Conservation (phyloP, 2,113 vertebrate genomes). For the Mus spicilegus region DNA sequence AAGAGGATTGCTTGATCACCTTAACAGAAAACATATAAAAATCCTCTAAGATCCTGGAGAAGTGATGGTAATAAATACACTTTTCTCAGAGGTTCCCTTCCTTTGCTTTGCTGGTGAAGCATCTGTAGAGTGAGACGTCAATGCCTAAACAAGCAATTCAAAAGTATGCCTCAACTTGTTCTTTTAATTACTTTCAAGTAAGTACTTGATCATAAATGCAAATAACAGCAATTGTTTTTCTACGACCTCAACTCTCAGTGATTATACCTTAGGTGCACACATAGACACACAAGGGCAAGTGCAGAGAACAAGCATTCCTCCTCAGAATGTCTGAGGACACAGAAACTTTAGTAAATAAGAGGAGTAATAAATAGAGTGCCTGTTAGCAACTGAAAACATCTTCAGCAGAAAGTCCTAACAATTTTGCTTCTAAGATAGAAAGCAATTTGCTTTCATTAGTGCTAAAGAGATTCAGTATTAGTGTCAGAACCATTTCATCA, state of each 20-base stretch:
- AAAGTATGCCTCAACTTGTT: not conserved
- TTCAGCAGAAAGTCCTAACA: conserved; percentile 33
- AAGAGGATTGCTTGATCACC: not conserved
- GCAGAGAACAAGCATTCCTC: not conserved
- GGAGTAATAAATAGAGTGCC: not conserved
- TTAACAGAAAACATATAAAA: not conserved
- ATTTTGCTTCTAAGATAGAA: conserved; percentile 21
- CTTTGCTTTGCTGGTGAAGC: not conserved
- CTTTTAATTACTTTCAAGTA: conserved; percentile 26
- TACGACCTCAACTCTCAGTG: not conserved
- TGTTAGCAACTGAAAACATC: conserved; percentile 24
- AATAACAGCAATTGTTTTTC: not conserved
- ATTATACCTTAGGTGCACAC: not conserved
- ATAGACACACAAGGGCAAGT: not conserved
- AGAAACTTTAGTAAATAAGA: conserved; percentile 3
- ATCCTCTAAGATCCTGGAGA: not conserved
- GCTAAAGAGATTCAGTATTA: conserved; percentile 38
- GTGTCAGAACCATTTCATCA: conserved; percentile 19
- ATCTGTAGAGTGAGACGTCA: not conserved
- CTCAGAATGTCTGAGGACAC: not conserved
- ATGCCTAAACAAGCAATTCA: not conserved
- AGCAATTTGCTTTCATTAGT: conserved; percentile 57
- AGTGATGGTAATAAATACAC: not conserved
- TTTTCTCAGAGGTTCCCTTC: not conserved
- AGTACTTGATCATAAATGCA: not conserved